These are phyloP conservation scores for Spialia ferax DNA, from an alignment of 2,888 invertebrate species.

Conservation along the genomic window DNA sequence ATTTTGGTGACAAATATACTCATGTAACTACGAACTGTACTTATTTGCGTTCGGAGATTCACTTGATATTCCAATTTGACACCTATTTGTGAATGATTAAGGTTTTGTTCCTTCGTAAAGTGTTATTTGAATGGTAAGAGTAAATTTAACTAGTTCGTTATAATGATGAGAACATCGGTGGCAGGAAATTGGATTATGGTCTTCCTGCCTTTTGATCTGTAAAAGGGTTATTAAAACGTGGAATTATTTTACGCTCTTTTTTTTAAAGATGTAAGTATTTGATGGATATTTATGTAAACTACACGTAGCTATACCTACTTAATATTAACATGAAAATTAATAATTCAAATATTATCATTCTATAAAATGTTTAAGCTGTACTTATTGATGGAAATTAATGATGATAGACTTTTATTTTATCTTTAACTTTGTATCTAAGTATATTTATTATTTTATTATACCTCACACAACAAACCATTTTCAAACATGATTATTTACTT, in stretches of 20 bases:
- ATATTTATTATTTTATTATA: no score
- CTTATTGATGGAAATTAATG: no score
- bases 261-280: not conserved
- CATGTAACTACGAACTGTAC: no score
- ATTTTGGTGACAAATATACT: constrained; percentile 9
- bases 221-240: constrained; percentile 2
- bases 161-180: constrained; percentile 43
- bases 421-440: no score
- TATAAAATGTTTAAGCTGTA: no score
- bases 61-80: not conserved
- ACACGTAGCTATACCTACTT: no score
- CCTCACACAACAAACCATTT: no score
- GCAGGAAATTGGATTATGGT: constrained; percentile 64
- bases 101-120: not conserved
- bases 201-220: constrained; percentile 72
- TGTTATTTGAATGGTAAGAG: not conserved
- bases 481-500: no score
- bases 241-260: constrained; percentile 3
- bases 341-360: no score
- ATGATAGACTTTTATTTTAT: no score
- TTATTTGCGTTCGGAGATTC: not conserved
- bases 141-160: constrained; percentile 40
- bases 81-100: not conserved
- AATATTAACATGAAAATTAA: no score
- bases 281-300: no score